Evolutionary conservation across 2,888 invertebrate genomes (phyloP).

Genomic region (Priocnemis perturbator): DNA sequence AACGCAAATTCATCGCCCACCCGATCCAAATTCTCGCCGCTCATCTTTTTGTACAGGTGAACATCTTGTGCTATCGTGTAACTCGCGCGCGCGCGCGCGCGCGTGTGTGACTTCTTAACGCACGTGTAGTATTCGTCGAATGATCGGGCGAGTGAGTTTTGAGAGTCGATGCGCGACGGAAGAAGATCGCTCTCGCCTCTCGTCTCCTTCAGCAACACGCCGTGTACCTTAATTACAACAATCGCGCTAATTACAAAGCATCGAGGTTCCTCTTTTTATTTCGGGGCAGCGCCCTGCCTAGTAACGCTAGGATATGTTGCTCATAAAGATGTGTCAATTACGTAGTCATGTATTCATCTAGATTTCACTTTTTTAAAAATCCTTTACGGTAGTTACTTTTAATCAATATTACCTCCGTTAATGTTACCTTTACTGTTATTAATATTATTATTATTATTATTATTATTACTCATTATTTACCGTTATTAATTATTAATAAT

Average conservation of each 20-base stretch:
- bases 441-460: conserved; percentile 40
- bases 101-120: no score
- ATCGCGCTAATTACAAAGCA: conserved; percentile 9
- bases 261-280: conserved; percentile 18
- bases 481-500: conserved; percentile 5
- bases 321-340: conserved; percentile 69
- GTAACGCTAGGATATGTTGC: conserved; percentile 73
- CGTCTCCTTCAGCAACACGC: background rate
- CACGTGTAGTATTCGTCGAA: no score
- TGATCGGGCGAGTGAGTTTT: no score
- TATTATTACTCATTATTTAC: conserved; percentile 29
- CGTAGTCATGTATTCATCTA: conserved; percentile 61
- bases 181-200: background rate
- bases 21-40: background rate
- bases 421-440: conserved; percentile 36
- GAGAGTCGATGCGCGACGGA: no score
- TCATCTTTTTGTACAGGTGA: no score
- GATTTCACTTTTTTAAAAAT: conserved; percentile 49
- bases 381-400: conserved; percentile 33
- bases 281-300: conserved; percentile 58
- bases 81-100: background rate
- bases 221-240: background rate
- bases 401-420: conserved; percentile 36
- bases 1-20: background rate
- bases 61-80: no score